These are phyloP conservation scores for Caenorhabditis inopinata DNA, from an alignment of 1,140 invertebrate genomes.

Conservation along the genomic window DNA sequence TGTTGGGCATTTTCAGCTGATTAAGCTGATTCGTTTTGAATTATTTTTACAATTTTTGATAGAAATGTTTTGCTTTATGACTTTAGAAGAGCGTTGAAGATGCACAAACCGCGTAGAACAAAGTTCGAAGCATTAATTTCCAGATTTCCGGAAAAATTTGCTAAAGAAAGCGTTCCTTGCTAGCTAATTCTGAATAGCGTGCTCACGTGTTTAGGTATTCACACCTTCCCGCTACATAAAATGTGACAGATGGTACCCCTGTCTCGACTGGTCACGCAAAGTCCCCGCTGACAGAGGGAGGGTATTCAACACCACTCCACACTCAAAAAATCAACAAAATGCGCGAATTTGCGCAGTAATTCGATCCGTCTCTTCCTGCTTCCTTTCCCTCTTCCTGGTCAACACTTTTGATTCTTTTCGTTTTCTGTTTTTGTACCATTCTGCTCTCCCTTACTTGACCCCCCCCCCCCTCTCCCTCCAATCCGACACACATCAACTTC, in stretches of 20 bases:
- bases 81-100: too few relatives aligned
- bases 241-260: neutral
- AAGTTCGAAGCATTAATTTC: too few relatives aligned
- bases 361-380: neutral
- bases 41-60: too few relatives aligned
- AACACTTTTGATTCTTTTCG: neutral
- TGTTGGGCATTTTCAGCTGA: too few relatives aligned
- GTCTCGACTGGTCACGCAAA: conserved; percentile 5
- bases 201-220: neutral
- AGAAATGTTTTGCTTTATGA: too few relatives aligned
- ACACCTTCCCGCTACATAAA: neutral
- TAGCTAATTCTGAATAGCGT: neutral
- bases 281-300: neutral
- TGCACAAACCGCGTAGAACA: too few relatives aligned
- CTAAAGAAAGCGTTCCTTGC: too few relatives aligned
- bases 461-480: too few relatives aligned
- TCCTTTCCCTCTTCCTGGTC: neutral
- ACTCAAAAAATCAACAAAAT: conserved; percentile 32
- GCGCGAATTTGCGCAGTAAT: conserved; percentile 17
- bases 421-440: neutral
- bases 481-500: neutral
- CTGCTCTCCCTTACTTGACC: too few relatives aligned
- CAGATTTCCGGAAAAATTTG: too few relatives aligned
- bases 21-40: too few relatives aligned
- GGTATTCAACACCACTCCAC: neutral